A percentile compares a stretch with the other conserved stretches of the same genome.
These are phyloP conservation scores for Euphonia xanthogaster DNA, from an alignment of 2,797 vertebrate genomes.

Conservation along the genomic window DNA sequence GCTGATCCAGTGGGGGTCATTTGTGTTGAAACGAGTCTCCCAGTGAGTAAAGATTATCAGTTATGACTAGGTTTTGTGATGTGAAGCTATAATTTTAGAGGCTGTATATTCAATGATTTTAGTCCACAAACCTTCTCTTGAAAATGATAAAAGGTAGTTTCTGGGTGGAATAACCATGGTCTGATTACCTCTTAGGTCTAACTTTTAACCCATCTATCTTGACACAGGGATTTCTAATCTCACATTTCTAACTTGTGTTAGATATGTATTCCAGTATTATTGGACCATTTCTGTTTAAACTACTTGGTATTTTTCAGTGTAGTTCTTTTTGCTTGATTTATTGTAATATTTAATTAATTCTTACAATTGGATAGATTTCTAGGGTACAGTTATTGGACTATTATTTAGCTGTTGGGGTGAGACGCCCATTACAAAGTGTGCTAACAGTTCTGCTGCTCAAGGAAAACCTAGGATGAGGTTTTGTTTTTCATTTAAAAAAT, in stretches of 20 bases:
- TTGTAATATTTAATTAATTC: constrained; percentile 10
- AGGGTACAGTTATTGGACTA: background rate
- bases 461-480: background rate
- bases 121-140: background rate
- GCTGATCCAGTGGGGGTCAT: background rate
- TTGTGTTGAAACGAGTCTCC: background rate
- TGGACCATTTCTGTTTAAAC: background rate
- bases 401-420: background rate
- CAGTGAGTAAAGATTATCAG: background rate
- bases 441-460: background rate
- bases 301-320: background rate
- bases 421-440: background rate
- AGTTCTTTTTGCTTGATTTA: background rate
- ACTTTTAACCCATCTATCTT: background rate
- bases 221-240: background rate
- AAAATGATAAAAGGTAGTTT: background rate
- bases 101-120: background rate
- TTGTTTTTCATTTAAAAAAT: background rate
- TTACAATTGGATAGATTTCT: background rate
- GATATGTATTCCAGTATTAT: background rate
- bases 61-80: background rate
- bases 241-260: background rate
- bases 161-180: background rate
- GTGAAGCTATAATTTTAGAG: background rate
- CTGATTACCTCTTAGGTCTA: background rate